phyloP scores from a whole-genome alignment of 1,140 invertebrate genomes.

The Scaptomyza hsui region DNA sequence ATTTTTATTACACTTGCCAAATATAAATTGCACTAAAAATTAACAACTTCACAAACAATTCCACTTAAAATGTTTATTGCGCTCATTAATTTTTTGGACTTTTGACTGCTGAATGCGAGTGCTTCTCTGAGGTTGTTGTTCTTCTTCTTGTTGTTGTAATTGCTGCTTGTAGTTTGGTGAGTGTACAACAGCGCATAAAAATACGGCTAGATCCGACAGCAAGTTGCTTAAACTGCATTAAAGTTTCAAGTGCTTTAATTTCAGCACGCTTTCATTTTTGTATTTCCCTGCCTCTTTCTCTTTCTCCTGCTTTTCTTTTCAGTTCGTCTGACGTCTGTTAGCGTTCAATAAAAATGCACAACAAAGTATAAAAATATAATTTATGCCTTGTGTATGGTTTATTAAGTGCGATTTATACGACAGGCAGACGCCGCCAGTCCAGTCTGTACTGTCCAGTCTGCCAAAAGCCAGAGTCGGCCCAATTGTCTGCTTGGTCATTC shows the following conservation, averaged over 20 bases:
- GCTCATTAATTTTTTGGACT: constrained; percentile 78
- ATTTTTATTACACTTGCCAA: constrained; percentile 78
- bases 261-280: constrained; percentile 17
- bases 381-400: constrained; percentile 77
- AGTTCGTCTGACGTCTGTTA: constrained; percentile 20
- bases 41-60: constrained; percentile 82
- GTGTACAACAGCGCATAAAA: constrained; percentile 33
- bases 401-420: constrained; percentile 81
- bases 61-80: constrained; percentile 82
- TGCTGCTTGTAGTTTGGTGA: constrained; percentile 21
- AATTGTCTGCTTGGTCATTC: constrained; percentile 56
- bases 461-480: constrained; percentile 28
- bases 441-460: constrained; percentile 3
- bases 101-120: constrained; percentile 61
- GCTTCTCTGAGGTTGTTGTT: constrained; percentile 13
- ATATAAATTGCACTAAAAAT: constrained; percentile 82
- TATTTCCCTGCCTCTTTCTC: constrained; percentile 20
- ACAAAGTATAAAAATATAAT: constrained; percentile 73
- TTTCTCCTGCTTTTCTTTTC: background rate
- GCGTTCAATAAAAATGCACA: constrained; percentile 68
- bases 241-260: constrained; percentile 78
- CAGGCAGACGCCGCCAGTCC: constrained; percentile 57
- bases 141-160: background rate
- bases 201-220: constrained; percentile 18
- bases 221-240: constrained; percentile 62